Base-by-base conservation (phyloP, 2,113 vertebrate genomes). In the Rhinoderma darwinii region DNA sequence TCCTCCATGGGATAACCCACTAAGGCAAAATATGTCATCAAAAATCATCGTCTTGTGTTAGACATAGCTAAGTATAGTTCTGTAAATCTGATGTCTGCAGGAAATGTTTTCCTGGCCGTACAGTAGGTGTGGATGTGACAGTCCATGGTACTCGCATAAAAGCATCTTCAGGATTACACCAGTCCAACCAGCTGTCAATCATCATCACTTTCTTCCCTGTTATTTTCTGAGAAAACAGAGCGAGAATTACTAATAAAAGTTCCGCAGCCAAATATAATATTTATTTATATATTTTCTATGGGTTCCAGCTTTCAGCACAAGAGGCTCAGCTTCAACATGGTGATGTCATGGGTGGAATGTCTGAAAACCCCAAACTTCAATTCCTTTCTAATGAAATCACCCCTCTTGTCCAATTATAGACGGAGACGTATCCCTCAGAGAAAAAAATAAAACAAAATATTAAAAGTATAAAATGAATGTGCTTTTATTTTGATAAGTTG, bases 271-370 rank as follows among this genome's bases (percentile, higher is more conserved):
- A 86, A 70, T 81, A 56, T 30, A 59, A 82, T 80, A 86, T 81
- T 80, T 86, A 86, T 73, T 86, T 86, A 11, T 79, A 70, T 80
- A 39, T 79, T 74, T 82, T 73, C 70, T 44, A 54, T 82, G 50
- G 70, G 43, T 32, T 70, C 77, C 47, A 74, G 77, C n/a, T 30
- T 51, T 86, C 78, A 59, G 25, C 15, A 10, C 50, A 54, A 18
- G 50, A 74, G 37, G 70, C 75, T 41, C 68, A 17, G 61, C 61
- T 41, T 81, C 50, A 81, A 22, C 35, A 11, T 8, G 39, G 51
- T 86, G 85, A 86, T 82, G 85, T 86, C 77, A 85, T 77, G 73
- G 56, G 17, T 77, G 41, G 27, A 61, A 59, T 77, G 39, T 75
- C 72, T 73, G 35, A 27, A 73, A 41, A 70, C n/a, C 77, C 77